Evolutionary conservation across 1,140 invertebrate species (phyloP).

Genomic region (Cotesia glomerata): DNA sequence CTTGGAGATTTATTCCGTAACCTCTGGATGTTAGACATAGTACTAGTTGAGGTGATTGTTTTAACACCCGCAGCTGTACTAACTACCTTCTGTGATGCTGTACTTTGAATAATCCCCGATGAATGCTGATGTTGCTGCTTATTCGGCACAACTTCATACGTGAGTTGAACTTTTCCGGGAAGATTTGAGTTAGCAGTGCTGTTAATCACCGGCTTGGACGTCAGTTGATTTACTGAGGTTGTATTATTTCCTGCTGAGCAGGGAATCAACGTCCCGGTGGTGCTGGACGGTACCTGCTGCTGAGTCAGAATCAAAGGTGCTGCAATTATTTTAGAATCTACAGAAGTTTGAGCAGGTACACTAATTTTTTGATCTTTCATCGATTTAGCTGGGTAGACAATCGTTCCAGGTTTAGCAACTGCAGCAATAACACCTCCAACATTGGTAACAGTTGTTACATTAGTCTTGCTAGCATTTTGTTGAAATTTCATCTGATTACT

Average conservation of each 20-base stretch:
- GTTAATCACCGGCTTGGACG: not conserved
- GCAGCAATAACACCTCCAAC: slow-evolving; percentile 4
- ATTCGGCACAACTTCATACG: slow-evolving; percentile 21
- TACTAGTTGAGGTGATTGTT: slow-evolving; percentile 28
- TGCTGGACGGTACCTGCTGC: too few species aligned
- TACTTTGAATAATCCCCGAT: not conserved
- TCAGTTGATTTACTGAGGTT: not conserved
- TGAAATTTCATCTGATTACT: slow-evolving; percentile 7
- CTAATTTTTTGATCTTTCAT: slow-evolving; percentile 31
- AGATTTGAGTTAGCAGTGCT: slow-evolving; percentile 17
- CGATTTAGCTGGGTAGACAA: slow-evolving; percentile 39
- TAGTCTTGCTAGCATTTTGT: not conserved
- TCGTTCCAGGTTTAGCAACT: slow-evolving; percentile 29
- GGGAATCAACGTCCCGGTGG: too few species aligned
- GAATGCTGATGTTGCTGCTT: slow-evolving; percentile 19
- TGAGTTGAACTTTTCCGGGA: slow-evolving; percentile 3
- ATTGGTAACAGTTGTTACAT: not conserved
- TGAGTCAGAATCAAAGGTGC: too few species aligned
- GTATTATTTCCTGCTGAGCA: too few species aligned
- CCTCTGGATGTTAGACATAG: slow-evolving; percentile 44
- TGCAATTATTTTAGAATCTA: too few species aligned
- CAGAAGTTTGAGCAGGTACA: not conserved
- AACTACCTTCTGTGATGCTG: slow-evolving; percentile 33
- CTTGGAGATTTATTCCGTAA: slow-evolving; percentile 41
- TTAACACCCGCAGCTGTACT: slow-evolving; percentile 33